phyloP scores from a whole-genome alignment of 1,140 invertebrate species.

The Leptoteleia sp. region DNA sequence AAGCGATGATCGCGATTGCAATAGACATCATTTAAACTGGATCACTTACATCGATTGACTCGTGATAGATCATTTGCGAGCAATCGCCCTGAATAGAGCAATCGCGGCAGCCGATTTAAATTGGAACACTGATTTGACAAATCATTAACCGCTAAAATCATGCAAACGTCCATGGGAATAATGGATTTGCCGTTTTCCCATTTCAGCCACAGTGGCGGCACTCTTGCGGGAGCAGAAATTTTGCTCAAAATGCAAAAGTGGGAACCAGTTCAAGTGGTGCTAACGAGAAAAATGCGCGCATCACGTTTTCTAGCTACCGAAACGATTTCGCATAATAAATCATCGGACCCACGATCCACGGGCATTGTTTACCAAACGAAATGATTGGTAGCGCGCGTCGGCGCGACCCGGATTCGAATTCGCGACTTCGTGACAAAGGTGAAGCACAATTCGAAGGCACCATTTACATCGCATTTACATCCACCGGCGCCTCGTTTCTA shows the following conservation, averaged over 20 bases:
- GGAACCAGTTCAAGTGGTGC: slow-evolving; percentile 44
- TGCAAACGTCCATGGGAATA: no score
- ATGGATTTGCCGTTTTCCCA: no score
- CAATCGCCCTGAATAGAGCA: no score
- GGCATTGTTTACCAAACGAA: slow-evolving; percentile 39
- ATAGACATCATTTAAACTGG: no score
- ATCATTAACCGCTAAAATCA: no score
- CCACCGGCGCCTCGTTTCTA: slow-evolving; percentile 39
- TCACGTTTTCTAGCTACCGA: slow-evolving; percentile 50
- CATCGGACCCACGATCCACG: slow-evolving; percentile 21
- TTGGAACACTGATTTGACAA: no score
- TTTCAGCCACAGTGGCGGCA: no score
- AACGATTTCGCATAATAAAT: slow-evolving; percentile 47
- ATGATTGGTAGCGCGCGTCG: slow-evolving; percentile 47
- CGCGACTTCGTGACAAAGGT: slow-evolving; percentile 65
- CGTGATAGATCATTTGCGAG: no score
- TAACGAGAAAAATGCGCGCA: slow-evolving; percentile 42
- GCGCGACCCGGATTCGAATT: slow-evolving; percentile 58
- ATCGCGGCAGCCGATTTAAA: no score
- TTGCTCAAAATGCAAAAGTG: slow-evolving; percentile 31
- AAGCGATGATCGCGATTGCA: no score
- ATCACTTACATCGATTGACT: no score
- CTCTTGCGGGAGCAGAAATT: slow-evolving; percentile 36
- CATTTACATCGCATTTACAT: slow-evolving; percentile 60
- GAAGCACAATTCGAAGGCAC: slow-evolving; percentile 53